Percentiles rank a stretch among this genome's conserved stretches.
These are phyloP conservation scores for Monarcha castaneiventris DNA, from an alignment of 2,113 vertebrate genomes.

Conservation along the genomic window DNA sequence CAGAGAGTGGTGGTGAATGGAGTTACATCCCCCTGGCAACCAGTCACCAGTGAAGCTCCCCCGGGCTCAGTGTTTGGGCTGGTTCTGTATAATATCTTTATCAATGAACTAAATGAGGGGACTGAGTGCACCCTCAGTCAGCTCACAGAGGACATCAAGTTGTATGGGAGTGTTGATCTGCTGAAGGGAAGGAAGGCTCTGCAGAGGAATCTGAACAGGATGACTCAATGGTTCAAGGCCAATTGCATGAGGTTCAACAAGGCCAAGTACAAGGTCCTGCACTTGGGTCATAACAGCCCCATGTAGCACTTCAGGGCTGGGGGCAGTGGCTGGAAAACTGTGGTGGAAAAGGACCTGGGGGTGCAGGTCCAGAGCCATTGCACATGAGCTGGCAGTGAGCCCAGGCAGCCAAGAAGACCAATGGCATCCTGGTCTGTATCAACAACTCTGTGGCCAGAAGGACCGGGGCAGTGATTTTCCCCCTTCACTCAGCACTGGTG, in stretches of 20 bases:
- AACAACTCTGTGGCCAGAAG: neutral
- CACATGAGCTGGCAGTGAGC: neutral
- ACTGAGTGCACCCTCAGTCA: neutral
- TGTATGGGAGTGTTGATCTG: neutral
- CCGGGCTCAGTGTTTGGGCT: neutral
- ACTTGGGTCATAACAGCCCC: neutral
- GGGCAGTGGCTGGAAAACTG: neutral
- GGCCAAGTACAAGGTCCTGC: neutral
- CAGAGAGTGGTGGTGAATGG: neutral
- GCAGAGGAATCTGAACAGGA: neutral
- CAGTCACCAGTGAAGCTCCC: neutral
- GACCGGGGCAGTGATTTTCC: neutral
- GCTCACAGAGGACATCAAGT: neutral
- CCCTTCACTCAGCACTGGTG: accelerated
- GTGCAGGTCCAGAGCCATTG: neutral
- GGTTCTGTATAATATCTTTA: neutral
- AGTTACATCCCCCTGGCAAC: neutral
- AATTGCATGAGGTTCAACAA: neutral
- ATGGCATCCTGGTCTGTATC: accelerated
- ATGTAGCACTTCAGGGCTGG: accelerated
- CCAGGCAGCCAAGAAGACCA: neutral
- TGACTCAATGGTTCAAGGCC: neutral
- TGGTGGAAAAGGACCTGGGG: neutral
- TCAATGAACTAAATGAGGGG: neutral
- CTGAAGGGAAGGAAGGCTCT: neutral